phyloP scores from a whole-genome alignment of 2,113 vertebrate genomes.

The Ginglymostoma cirratum region DNA sequence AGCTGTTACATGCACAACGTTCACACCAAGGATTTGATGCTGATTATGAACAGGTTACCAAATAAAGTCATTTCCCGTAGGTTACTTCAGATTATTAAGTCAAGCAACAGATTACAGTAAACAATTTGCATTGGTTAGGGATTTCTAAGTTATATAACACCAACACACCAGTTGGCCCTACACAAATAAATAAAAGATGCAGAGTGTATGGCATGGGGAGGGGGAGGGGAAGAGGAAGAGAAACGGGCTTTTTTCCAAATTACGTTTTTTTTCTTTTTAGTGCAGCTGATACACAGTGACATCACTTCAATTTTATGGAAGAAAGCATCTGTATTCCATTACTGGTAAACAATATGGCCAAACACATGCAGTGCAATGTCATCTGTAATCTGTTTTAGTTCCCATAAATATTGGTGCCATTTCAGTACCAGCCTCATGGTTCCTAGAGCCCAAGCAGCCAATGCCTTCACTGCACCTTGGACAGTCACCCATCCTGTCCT shows the following conservation, averaged over 20 bases:
- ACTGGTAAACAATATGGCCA: not conserved
- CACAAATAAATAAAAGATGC: not conserved
- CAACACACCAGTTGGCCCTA: not conserved
- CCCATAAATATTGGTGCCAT: not conserved
- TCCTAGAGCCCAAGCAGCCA: no score
- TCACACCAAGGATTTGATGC: not conserved
- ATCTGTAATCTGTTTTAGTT: not conserved
- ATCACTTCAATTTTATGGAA: not conserved
- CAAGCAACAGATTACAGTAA: not conserved
- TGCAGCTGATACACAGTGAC: not conserved
- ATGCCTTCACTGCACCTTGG: not conserved
- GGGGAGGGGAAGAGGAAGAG: no score
- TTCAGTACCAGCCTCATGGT: not conserved
- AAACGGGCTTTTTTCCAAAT: not conserved
- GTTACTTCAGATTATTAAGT: not conserved
- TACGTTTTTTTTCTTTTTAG: not conserved
- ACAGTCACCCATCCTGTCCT: not conserved
- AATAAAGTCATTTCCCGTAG: not conserved
- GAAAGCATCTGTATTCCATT: not conserved
- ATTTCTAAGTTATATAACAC: not conserved
- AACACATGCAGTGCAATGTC: not conserved
- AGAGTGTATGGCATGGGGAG: not conserved
- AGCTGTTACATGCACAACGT: not conserved
- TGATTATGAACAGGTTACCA: not conserved
- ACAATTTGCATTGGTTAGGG: not conserved